These are phyloP conservation scores for Telmatochromis sp. DNA, from an alignment of 2,113 vertebrate species.

Conservation along the genomic window DNA sequence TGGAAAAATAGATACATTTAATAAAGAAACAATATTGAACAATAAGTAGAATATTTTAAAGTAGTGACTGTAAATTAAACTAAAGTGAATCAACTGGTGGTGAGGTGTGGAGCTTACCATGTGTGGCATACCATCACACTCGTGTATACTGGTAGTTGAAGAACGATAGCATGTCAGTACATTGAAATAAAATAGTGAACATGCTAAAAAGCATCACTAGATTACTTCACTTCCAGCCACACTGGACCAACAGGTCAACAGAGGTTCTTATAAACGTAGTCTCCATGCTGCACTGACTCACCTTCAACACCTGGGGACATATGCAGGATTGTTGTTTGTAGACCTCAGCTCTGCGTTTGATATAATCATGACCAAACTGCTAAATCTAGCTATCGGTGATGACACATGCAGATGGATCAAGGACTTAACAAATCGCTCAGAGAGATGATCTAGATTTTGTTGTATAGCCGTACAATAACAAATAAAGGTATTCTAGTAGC, in stretches of 20 bases:
- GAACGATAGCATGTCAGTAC: background rate
- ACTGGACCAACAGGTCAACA: background rate
- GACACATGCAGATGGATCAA: background rate
- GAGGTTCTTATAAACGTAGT: background rate
- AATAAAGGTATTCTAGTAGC: background rate
- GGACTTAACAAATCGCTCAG: background rate
- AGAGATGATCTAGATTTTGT: background rate
- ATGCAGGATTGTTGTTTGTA: background rate
- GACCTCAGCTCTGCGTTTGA: background rate
- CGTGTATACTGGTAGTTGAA: background rate
- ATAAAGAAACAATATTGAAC: no score
- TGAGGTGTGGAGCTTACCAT: no score
- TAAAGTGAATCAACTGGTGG: no score
- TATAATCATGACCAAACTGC: background rate
- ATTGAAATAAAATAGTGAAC: background rate
- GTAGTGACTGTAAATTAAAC: no score
- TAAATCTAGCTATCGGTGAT: background rate
- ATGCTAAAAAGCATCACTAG: background rate
- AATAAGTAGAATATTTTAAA: no score
- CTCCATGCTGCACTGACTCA: background rate
- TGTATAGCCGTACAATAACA: background rate
- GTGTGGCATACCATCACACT: no score
- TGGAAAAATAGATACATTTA: no score
- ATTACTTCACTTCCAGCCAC: background rate
- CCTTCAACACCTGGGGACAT: background rate